These are phyloP conservation scores for Eleginops maclovinus DNA, from an alignment of 2,113 vertebrate species.

Conservation along the genomic window DNA sequence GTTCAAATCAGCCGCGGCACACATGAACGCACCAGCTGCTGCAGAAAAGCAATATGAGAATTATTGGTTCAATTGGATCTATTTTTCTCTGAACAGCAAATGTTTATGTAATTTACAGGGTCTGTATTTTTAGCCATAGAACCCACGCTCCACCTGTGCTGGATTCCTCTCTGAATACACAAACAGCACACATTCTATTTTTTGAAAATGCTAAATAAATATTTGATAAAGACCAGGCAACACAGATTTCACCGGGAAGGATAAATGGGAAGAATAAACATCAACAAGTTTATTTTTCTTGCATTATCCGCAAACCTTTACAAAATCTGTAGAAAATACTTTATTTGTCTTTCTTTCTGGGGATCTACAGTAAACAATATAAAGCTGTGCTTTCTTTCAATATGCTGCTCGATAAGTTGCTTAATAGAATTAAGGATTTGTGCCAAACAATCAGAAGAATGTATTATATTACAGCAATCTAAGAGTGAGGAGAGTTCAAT, in stretches of 20 bases:
- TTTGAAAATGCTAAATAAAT: conserved; percentile 39
- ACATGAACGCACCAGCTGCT: conserved; percentile 52
- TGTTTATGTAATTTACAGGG: conserved; percentile 52
- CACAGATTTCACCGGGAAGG: neutral
- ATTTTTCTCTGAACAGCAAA: conserved; percentile 13
- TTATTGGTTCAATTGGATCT: conserved; percentile 57
- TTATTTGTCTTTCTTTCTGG: neutral
- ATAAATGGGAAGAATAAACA: conserved; percentile 8
- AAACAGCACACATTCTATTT: conserved; percentile 30
- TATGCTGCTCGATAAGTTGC: neutral
- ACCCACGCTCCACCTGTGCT: conserved; percentile 47
- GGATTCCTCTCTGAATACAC: conserved; percentile 44
- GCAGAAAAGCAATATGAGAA: conserved; percentile 53
- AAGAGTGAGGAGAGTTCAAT: conserved; percentile 4
- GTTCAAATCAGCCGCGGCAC: conserved; percentile 31
- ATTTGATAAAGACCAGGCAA: conserved; percentile 14
- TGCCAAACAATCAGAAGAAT: conserved; percentile 10
- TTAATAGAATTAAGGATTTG: neutral
- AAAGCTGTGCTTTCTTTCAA: conserved; percentile 1
- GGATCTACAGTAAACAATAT: neutral
- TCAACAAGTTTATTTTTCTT: conserved; percentile 20
- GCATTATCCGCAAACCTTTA: conserved; percentile 38
- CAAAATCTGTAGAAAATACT: no score
- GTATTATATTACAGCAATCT: conserved; percentile 28
- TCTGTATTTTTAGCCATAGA: conserved; percentile 54